These are phyloP conservation scores for Loripinus fragilis DNA, from an alignment of 2,888 invertebrate species.

Conservation along the genomic window DNA sequence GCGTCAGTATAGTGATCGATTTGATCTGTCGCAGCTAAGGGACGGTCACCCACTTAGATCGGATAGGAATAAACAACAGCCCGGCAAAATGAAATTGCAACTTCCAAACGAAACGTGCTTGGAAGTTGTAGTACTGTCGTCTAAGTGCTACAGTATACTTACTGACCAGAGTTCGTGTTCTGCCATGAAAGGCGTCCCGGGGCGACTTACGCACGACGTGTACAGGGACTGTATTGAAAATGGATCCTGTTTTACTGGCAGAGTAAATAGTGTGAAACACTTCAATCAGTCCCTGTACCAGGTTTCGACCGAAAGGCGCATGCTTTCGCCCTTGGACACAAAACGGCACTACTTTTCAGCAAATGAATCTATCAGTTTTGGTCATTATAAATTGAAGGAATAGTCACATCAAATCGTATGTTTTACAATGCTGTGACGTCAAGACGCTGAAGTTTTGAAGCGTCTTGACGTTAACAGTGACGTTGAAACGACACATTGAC, in stretches of 20 bases:
- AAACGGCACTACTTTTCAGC: slow-evolving; percentile 8
- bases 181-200: background rate
- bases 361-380: slow-evolving; percentile 12
- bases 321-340: background rate
- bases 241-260: background rate
- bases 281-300: slow-evolving; percentile 5
- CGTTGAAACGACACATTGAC: too few relatives aligned
- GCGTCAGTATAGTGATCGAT: background rate
- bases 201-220: slow-evolving; percentile 10
- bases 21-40: slow-evolving; percentile 20
- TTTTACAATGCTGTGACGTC: too few relatives aligned
- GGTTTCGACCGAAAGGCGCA: background rate
- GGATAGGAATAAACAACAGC: background rate
- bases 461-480: too few relatives aligned
- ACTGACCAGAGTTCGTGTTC: slow-evolving; percentile 3
- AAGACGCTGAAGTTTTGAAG: too few relatives aligned
- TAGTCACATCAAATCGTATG: background rate
- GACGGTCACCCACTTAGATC: background rate
- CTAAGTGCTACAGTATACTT: slow-evolving; percentile 18
- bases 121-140: slow-evolving; percentile 2
- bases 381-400: background rate
- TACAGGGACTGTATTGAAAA: slow-evolving; percentile 5
- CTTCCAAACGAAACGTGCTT: background rate
- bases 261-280: background rate
- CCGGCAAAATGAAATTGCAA: slow-evolving; percentile 21